These are phyloP conservation scores for Nerophis ophidion DNA, from an alignment of 2,113 vertebrate species.

Conservation along the genomic window DNA sequence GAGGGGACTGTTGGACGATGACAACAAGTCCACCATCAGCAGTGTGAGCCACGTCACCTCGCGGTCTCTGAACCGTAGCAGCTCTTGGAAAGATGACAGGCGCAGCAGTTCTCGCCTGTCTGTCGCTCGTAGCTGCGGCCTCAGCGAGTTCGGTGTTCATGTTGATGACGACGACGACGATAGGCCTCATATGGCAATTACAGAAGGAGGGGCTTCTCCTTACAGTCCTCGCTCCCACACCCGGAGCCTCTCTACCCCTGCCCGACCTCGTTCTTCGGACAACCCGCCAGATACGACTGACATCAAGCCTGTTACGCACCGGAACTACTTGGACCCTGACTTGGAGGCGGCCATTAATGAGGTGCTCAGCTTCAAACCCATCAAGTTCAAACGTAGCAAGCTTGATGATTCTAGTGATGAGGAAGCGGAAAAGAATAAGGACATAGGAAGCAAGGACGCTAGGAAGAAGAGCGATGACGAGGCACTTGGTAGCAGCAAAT, in stretches of 20 bases:
- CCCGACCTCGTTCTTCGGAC: constrained; percentile 66
- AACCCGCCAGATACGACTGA: constrained; percentile 46
- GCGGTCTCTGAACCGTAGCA: constrained; percentile 70
- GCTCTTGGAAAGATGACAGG: constrained; percentile 75
- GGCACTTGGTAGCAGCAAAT: constrained; percentile 39
- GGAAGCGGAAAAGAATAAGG: constrained; percentile 49
- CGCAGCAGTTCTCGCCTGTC: constrained; percentile 73
- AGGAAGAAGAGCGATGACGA: constrained; percentile 66
- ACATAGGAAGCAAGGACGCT: constrained; percentile 52
- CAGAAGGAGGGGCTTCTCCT: constrained; percentile 61
- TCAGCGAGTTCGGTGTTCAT: constrained; percentile 75
- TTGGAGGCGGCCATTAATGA: constrained; percentile 94
- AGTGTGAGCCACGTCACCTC: constrained; percentile 80
- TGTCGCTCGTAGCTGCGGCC: constrained; percentile 74
- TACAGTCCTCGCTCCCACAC: constrained; percentile 76
- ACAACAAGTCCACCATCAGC: constrained; percentile 78
- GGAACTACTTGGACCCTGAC: constrained; percentile 89
- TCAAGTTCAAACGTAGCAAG: constrained; percentile 79
- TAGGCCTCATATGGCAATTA: constrained; percentile 67
- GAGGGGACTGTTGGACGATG: constrained; percentile 69
- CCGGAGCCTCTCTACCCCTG: constrained; percentile 85
- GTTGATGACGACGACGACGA: constrained; percentile 67
- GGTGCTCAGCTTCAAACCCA: constrained; percentile 89
- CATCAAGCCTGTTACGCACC: constrained; percentile 69
- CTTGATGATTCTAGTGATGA: constrained; percentile 78